Evolutionary conservation across 2,113 vertebrate genomes (phyloP), one percentile per base, ranked within the genome.

Genomic region (Acrocephalus kingi): DNA sequence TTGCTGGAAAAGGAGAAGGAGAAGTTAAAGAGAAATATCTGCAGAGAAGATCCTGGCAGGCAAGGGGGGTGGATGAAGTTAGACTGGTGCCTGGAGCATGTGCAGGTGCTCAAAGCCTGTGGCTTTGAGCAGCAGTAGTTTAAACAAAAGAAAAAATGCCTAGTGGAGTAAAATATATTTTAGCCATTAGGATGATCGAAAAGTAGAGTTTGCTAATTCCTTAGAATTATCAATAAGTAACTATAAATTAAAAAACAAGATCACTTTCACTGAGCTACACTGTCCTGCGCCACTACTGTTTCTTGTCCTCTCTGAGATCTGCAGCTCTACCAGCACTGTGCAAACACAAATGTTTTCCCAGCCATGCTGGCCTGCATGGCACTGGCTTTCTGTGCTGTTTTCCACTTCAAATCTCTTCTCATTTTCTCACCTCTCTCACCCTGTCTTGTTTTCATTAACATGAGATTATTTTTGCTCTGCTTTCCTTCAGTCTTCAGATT

Each of bases 331-430:
- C 41, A 73, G 58, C 62, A 62, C 46, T 0, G 0, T 24, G 45
- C 22, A 75, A 62, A 31, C n/a, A 75, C 8, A n/a, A 83, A 35
- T 7, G 13, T 37, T 75, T 75, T 66, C 31, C 64, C 77, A 64
- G 16, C 20, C 30, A 28, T 7, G 2, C 7, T 1, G 0, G 58
- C 1, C 0, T 33, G 33, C 15, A 27, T 41, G 21, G 35, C 67
- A 39, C 35, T 48, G 31, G 58, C 31, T 51, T 82, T 63, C 66
- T 69, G 22, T 27, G 21, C 22, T 7, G 1, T 27, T 73, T 66
- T 73, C 49, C 80, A 21, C 33, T 69, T 91, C 69, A 71, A 62
- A 71, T 73, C 37, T 90, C 49, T 67, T 24, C 21, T 61, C 12
- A 7, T 87, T 87, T 91, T 72, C 56, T 89, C 59, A 59, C 9